A percentile compares a stretch with the other conserved stretches of the same genome.
phyloP scores from a whole-genome alignment of 2,888 invertebrate species.

The Stictocephala bisonia region DNA sequence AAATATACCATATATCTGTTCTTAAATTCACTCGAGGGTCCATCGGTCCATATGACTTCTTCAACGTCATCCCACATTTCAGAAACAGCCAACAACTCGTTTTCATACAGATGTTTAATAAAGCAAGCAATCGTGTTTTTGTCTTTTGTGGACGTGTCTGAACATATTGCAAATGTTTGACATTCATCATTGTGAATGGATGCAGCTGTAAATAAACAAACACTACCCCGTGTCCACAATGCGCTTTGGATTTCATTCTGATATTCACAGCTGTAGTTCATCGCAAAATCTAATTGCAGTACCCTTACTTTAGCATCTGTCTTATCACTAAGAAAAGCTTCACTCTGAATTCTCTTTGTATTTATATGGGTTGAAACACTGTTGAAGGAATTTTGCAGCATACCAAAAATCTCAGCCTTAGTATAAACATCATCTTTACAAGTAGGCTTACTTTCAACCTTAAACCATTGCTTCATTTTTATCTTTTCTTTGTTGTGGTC shows the following conservation, averaged over 20 bases:
- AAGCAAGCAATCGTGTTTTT: not conserved
- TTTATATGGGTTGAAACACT: not conserved
- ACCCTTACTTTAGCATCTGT: not conserved
- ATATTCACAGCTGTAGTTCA: not conserved
- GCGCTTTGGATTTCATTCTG: not conserved
- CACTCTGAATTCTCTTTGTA: not conserved
- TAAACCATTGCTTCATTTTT: constrained; percentile 9
- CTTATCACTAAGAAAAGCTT: not conserved
- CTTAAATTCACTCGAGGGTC: not conserved
- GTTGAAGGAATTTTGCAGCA: not conserved
- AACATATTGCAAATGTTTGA: constrained; percentile 12
- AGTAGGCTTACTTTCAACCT: constrained; percentile 9
- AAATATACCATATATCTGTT: not conserved
- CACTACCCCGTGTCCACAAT: not conserved
- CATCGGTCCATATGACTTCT: not conserved
- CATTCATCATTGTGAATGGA: constrained; percentile 1
- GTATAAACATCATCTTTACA: not conserved
- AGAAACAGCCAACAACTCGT: not conserved
- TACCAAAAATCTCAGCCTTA: not conserved
- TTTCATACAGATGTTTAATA: not conserved
- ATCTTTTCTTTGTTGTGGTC: not conserved
- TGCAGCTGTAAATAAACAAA: not conserved
- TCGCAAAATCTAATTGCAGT: not conserved
- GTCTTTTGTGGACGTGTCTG: constrained; percentile 2
- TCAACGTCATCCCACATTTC: not conserved